A percentile compares a stretch with the other conserved stretches of the same genome.
phyloP scores from a whole-genome alignment of 92 coral and sea anemone genomes.

The Parazoanthus darwini region DNA sequence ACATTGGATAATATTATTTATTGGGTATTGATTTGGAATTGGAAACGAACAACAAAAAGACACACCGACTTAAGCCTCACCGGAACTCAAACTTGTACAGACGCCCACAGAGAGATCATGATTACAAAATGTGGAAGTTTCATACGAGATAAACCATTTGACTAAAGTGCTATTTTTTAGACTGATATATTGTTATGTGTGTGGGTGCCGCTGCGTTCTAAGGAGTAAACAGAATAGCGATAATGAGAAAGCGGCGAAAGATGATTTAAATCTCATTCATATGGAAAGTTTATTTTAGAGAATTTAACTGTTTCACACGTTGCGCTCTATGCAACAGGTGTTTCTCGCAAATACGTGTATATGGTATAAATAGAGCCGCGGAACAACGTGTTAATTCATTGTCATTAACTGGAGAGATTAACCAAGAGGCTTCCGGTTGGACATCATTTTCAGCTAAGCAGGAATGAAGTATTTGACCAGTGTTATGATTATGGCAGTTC shows the following conservation, averaged over 20 bases:
- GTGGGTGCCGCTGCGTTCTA: neutral
- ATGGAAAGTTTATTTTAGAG: neutral
- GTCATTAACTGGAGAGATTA: neutral
- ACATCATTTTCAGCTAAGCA: neutral
- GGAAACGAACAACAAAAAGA: neutral
- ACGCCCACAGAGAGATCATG: neutral
- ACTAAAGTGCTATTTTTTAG: too few relatives aligned
- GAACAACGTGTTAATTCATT: neutral
- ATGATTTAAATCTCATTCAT: neutral
- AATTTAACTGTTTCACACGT: neutral
- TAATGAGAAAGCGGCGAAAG: neutral
- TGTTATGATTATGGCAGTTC: neutral
- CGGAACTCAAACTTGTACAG: neutral
- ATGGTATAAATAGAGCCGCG: neutral
- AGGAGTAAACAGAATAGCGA: neutral
- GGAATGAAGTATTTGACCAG: neutral
- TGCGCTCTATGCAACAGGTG: neutral
- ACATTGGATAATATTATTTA: neutral
- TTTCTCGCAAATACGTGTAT: neutral
- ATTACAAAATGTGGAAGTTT: neutral
- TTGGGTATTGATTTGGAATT: neutral
- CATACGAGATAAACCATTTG: neutral
- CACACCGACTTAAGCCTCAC: neutral
- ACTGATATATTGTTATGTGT: too few relatives aligned
- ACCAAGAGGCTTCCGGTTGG: neutral